A percentile compares a stretch with the other conserved stretches of the same genome.
Conservation (phyloP, 2,797 vertebrate genomes). For the Pelodytes ibericus region DNA sequence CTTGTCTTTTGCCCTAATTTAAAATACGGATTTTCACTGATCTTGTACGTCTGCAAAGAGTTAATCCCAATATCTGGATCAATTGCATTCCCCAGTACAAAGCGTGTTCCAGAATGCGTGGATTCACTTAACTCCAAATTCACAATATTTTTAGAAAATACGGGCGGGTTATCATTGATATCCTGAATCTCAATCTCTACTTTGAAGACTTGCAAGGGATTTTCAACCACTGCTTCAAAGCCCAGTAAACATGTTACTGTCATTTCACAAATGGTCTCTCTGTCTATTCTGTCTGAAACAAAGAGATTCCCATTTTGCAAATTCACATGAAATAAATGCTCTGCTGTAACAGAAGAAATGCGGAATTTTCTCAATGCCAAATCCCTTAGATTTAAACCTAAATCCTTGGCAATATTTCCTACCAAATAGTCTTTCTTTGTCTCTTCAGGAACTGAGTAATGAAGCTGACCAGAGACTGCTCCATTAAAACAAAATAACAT, state of each 20-base stretch:
- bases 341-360: slow-evolving; percentile 79
- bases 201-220: slow-evolving; percentile 84
- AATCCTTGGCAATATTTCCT: slow-evolving; percentile 88
- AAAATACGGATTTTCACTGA: slow-evolving; percentile 85
- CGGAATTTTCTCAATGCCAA: slow-evolving; percentile 79
- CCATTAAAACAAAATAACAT: slow-evolving; percentile 62
- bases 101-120: slow-evolving; percentile 80
- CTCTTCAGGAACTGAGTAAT: slow-evolving; percentile 90
- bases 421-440: slow-evolving; percentile 86
- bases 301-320: slow-evolving; percentile 81
- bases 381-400: slow-evolving; percentile 79
- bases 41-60: slow-evolving; percentile 84
- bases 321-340: slow-evolving; percentile 86
- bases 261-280: slow-evolving; percentile 86
- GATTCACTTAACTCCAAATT: slow-evolving; percentile 89
- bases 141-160: slow-evolving; percentile 82
- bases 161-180: slow-evolving; percentile 92
- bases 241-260: slow-evolving; percentile 79
- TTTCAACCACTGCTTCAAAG: slow-evolving; percentile 84
- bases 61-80: slow-evolving; percentile 93
- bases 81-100: slow-evolving; percentile 90
- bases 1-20: slow-evolving; percentile 83
- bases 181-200: slow-evolving; percentile 89
- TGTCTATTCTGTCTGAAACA: slow-evolving; percentile 88
- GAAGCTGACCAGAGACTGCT: slow-evolving; percentile 68